Base-by-base conservation (phyloP, 2,888 invertebrate species). In the Dorcus hopei region DNA sequence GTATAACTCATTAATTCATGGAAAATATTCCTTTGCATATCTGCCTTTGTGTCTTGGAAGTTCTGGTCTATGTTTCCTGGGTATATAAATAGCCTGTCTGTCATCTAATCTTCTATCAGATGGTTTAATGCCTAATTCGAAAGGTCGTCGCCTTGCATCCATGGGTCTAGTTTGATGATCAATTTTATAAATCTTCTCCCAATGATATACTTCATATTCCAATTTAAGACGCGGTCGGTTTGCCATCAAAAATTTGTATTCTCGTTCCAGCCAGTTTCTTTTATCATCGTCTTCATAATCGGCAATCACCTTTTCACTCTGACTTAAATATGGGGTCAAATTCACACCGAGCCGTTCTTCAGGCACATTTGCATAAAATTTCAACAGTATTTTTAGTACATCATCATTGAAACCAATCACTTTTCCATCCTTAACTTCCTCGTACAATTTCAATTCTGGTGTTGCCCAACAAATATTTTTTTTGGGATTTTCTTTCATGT, bases 101-200 rank as follows among this genome's bases (percentile, higher is more conserved):
- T 90, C 87, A 76, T 90, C 83, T 64, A 91, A 79, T 60, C 79
- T 83, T 62, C 90, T 82, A n/a, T 80, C 76, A 69, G 77, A 85
- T 3, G 87, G 86, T 74, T 87, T 84, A 16, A 82, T 74, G n/a
- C 78, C 78, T 56, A 85, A 76, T 75, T 92, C 89, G 75, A 90
- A 93, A 69, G 87, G 88, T 50, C 90, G 82, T 53, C 84, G 80
- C 67, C 82, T 87, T 6, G 87, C 80, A 52, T 93, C 92, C 77
- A 87, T 75, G 49, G 84, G 83, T 61, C 90, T 81, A 0, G 87
- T 89, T 9, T 89, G 83, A 69, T 86, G 79, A 71, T 87, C 79
- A 16, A 89, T 85, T 75, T 91, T 89, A 74, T 92, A 95, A 62
- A 95, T 89, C 64, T 84, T 84, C 72, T 94, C 92, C 94, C 94